Evolutionary conservation across 2,797 vertebrate genomes (phyloP), one percentile per base, ranked within the genome.

Genomic region (Macrochelys suwanniensis): DNA sequence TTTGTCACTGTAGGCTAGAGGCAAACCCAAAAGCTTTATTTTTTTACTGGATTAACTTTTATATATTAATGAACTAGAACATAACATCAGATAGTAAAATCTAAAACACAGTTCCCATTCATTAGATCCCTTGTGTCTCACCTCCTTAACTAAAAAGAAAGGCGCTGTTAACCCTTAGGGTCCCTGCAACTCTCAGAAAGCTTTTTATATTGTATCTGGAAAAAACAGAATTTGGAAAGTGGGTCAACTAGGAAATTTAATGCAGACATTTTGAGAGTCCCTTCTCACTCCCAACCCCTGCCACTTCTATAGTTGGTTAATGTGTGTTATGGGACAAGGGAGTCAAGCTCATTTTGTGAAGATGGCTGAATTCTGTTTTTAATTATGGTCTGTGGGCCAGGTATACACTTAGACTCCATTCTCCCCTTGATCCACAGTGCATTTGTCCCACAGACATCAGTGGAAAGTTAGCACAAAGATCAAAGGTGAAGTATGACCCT

Each of bases 21-120:
- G 2, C 17, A 79, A 79, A 76, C 82, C 79, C 3, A 47, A 25
- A 85, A 57, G 9, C 42, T 91, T 89, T 94, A 51, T 94, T 92
- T 88, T 51, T 97, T 85, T 86, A 47, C 59, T 82, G 47, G 87
- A 84, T 87, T 81, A 88, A 26, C 42, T 82, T 83, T 10, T 49
- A 65, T 65, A 11, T 31, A 78, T 12, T 93, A 91, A 37, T 84
- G 87, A 86, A 88, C 6, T 88, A 68, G 31, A 91, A 86, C 13
- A 77, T 90, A 42, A 45, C 0, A 17, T 65, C 7, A 33, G 50
- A 77, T 85, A 23, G 85, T 77, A 93, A 92, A 13, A 31, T 92
- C 11, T 85, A 90, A 97, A 97, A 74, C 56, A n/a, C 83, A 23
- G 10, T 89, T 91, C 82, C 50, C 76, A 0, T 45, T 16, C 50